Evolutionary conservation across 2,113 vertebrate species (phyloP).

Genomic region (Microtus montanus): DNA sequence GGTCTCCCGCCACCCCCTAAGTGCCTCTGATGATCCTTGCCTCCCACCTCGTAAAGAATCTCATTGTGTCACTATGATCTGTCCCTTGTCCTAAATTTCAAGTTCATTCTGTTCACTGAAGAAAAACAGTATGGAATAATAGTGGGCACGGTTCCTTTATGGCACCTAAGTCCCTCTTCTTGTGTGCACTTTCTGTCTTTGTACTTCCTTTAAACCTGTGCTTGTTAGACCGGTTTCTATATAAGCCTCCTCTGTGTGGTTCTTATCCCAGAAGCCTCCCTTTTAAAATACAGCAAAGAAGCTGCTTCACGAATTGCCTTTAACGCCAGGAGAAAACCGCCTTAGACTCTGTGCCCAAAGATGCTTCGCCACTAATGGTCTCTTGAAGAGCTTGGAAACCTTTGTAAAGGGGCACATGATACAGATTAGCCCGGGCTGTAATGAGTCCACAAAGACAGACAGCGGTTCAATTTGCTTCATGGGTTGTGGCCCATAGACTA

Average conservation of each 20-base stretch:
- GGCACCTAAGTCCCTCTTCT: neutral
- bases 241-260: neutral
- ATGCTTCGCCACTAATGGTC: neutral
- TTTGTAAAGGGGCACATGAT: neutral
- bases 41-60: neutral
- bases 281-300: conserved; percentile 14
- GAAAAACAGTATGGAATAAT: neutral
- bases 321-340: neutral
- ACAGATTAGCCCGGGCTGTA: fast-evolving
- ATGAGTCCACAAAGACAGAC: neutral
- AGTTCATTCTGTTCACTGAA: conserved; percentile 26
- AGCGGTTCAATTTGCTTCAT: neutral
- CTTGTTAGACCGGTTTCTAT: neutral
- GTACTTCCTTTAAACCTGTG: neutral
- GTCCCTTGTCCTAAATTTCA: conserved; percentile 31
- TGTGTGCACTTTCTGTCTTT: neutral
- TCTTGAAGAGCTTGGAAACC: neutral
- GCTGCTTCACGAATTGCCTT: neutral
- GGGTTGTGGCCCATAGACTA: neutral
- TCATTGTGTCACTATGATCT: neutral
- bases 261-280: neutral
- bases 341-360: neutral
- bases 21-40: neutral
- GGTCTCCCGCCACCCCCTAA: neutral
- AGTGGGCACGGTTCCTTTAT: neutral